These are phyloP conservation scores for Pseudomyrmex sp. DNA, from an alignment of 1,140 invertebrate species.

Conservation along the genomic window DNA sequence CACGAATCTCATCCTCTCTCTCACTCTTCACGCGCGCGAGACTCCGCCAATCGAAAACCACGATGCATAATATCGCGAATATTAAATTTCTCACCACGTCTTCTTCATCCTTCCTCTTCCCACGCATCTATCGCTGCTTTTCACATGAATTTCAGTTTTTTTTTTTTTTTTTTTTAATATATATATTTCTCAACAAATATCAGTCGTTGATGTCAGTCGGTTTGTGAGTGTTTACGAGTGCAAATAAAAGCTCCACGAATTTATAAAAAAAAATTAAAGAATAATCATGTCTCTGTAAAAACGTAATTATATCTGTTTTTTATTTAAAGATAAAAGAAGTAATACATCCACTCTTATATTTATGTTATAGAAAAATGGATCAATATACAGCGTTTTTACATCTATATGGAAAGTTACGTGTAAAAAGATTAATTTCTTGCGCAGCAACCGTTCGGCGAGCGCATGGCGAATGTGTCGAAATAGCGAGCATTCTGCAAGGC, in stretches of 20 bases:
- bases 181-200: constrained; percentile 54
- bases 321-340: too few species aligned
- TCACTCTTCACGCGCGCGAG: constrained; percentile 2
- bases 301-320: too few species aligned
- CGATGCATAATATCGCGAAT: constrained; percentile 59
- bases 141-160: not conserved
- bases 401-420: not conserved
- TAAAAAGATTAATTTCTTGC: constrained; percentile 39
- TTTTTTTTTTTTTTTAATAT: not conserved
- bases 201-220: not conserved
- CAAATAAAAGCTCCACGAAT: too few species aligned
- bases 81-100: constrained; percentile 39
- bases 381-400: not conserved
- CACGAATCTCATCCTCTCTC: constrained; percentile 8
- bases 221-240: not conserved
- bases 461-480: constrained; percentile 38
- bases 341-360: not conserved
- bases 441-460: constrained; percentile 13
- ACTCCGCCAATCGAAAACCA: constrained; percentile 47
- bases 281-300: too few species aligned
- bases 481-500: not conserved
- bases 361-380: not conserved
- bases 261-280: too few species aligned
- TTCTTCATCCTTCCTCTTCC: not conserved
- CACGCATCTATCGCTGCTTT: not conserved